These are phyloP conservation scores for Catalaphyllia jardinei DNA, from an alignment of 64 coral and sea anemone species.

Conservation along the genomic window DNA sequence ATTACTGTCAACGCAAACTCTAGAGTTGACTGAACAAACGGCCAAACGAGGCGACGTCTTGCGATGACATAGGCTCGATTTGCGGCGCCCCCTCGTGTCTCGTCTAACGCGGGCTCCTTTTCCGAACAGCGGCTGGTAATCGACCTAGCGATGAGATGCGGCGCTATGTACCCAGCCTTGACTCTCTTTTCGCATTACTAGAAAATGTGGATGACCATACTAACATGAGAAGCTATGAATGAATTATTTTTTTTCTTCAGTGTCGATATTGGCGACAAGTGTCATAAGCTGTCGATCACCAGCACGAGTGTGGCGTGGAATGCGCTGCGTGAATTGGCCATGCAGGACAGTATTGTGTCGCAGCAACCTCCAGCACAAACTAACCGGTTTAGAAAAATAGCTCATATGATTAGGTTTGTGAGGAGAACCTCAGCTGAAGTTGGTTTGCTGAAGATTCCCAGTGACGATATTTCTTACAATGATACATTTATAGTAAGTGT, in stretches of 20 bases:
- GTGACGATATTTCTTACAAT: not conserved
- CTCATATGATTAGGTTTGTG: not conserved
- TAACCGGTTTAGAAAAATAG: not conserved
- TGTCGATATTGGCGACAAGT: not conserved
- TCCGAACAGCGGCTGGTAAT: no score
- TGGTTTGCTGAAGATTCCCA: not conserved
- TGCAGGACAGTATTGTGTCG: not conserved
- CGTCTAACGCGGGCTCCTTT: no score
- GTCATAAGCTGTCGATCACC: not conserved
- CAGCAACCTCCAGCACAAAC: not conserved
- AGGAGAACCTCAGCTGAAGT: not conserved
- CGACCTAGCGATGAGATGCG: no score
- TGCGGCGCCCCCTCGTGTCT: no score
- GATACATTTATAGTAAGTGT: not conserved
- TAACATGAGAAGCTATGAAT: not conserved
- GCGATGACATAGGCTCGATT: no score
- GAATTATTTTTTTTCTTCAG: not conserved
- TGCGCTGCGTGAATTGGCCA: constrained; percentile 5
- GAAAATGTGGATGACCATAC: not conserved
- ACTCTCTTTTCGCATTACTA: no score
- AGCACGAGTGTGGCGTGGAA: constrained; percentile 35
- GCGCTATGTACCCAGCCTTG: no score
- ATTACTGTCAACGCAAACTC: no score
- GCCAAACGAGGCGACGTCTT: no score
- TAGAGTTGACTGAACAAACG: no score